Evolutionary conservation across 1,140 invertebrate genomes (phyloP), one percentile per base, ranked within the genome.

Genomic region (Bombus pascuorum): DNA sequence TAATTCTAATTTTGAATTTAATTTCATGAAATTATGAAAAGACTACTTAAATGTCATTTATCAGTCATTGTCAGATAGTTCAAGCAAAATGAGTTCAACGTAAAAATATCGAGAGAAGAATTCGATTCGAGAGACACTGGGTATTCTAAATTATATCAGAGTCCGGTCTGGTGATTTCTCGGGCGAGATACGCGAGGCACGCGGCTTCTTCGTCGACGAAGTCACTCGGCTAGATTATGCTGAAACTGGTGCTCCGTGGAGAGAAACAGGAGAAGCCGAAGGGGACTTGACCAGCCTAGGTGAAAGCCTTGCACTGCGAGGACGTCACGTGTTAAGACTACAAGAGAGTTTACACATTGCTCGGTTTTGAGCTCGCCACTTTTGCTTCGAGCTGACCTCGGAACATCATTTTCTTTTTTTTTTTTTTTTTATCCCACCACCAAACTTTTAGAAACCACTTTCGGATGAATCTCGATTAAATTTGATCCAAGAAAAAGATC

Each of bases 181-280:
- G 83, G 70, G 75, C 37, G 44, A 89, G 84, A 72, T 86, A 83
- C 83, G 80, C 68, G 57, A 89, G 76, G 75, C 80, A 89, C 80
- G 80, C 87, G 87, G 80, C 84, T 78, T 82, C 84, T 83, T 79
- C 47, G 71, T 59, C 84, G 76, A 81, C 62, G 12, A 74, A 91
- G 85, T 89, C 91, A 91, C 88, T 92, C 85, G 88, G 91, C 89
- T 92, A 91, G 92, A 92, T 93, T 93, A 93, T 92, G 91, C 92
- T 93, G 91, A 93, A 92, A 93, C 92, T 93, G 91, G 92, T 93
- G 92, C 92, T 93, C 84, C 86, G 83, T 65, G 81, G 70, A 72
- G 42, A 85, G 85, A 90, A 80, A 76, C 65, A 68, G 81, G 73
- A 83, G 85, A 81, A 81, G 78, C 76, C 84, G 80, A 74, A 77